These are phyloP conservation scores for Morpho deidamia DNA, from an alignment of 2,888 invertebrate genomes.

Conservation along the genomic window DNA sequence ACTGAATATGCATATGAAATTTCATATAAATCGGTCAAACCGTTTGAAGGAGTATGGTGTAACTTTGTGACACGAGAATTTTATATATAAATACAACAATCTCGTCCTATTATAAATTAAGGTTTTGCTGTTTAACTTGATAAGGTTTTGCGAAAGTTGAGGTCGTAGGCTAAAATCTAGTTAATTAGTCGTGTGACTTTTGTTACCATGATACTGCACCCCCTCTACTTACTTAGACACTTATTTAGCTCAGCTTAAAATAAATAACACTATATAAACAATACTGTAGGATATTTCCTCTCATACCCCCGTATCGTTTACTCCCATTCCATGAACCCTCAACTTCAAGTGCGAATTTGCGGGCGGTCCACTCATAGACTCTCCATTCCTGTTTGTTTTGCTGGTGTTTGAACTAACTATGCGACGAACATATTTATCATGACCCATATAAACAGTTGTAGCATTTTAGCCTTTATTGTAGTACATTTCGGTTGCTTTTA, in stretches of 20 bases:
- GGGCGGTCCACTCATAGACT: conserved; percentile 50
- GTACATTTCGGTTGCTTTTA: conserved; percentile 2
- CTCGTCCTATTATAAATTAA: too few relatives aligned
- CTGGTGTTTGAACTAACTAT: conserved; percentile 46
- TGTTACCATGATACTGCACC: background rate
- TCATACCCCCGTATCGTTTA: conserved; percentile 30
- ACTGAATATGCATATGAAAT: too few relatives aligned
- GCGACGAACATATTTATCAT: conserved; percentile 7
- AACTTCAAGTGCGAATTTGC: conserved; percentile 52
- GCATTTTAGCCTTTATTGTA: conserved; percentile 11
- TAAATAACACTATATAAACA: conserved; percentile 3
- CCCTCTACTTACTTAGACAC: background rate
- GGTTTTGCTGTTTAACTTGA: too few relatives aligned
- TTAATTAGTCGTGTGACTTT: too few relatives aligned
- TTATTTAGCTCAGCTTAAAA: conserved; percentile 2
- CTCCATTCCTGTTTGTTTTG: conserved; percentile 52
- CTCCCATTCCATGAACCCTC: conserved; percentile 31
- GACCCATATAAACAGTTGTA: background rate
- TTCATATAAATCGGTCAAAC: too few relatives aligned
- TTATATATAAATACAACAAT: too few relatives aligned
- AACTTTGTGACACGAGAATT: too few relatives aligned
- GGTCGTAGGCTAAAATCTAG: too few relatives aligned
- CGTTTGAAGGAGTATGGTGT: too few relatives aligned
- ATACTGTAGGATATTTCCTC: conserved; percentile 1
- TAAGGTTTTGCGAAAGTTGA: too few relatives aligned